Evolutionary conservation across 1,140 invertebrate genomes (phyloP), one percentile per base, ranked within the genome.

Genomic region (Calliopsis andreniformis): DNA sequence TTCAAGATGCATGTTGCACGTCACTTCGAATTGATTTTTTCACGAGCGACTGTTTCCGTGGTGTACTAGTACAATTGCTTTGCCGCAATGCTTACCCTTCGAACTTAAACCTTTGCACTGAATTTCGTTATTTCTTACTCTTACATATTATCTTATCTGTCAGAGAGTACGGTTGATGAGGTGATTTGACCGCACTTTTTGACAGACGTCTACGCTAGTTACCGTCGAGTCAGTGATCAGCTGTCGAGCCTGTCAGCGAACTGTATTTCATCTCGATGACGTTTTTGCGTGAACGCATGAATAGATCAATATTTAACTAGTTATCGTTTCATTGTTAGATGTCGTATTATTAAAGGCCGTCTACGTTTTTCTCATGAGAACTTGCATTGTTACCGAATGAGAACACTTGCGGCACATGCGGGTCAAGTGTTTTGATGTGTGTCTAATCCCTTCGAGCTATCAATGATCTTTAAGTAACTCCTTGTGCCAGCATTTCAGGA

Each of bases 21-120:
- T 82, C 76, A 86, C 79, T 64, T 49, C 58, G 83, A 87, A 87
- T 87, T 82, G 85, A 87, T 87, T 87, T 86, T 86, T 84, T 86
- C 77, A 47, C 64, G 73, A 70, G 39, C 56, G 71, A 76, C 83
- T 81, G 84, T 67, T 76, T 71, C 64, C 78, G 77, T 77, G 51
- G 71, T 70, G 68, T 59, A 61, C 43, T 53, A 32, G 53, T 55
- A 47, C 39, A 47, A 32, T 18, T n/a, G 25, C 68, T 55, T 55
- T 61, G 69, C 30, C 61, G 35, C 51, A 39, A 56, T 49, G 14
- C 18, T 39, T 16, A 42, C 10, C 35, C 43, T 12, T 5, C 25
- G 43, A n/a, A 42, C 56, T 55, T 47, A 25, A 42, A 61, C 32
- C 42, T 58, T 55, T 81, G 32, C 32, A 62, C 43, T 12, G 63